Evolutionary conservation across 2,888 invertebrate genomes (phyloP).

Genomic region (Platycnemis pennipes): DNA sequence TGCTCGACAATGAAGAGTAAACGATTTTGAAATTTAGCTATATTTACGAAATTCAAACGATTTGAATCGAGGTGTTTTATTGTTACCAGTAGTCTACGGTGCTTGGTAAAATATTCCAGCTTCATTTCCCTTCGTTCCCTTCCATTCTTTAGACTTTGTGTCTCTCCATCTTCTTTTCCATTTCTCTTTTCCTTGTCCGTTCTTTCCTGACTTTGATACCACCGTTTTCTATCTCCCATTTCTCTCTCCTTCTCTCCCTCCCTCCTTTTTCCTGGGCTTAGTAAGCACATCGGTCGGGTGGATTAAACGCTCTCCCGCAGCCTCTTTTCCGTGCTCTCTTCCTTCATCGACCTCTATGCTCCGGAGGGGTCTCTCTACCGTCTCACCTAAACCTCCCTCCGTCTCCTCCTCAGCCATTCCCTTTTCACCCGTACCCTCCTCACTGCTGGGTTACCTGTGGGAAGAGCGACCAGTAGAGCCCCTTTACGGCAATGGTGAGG

Average conservation of each 20-base stretch:
- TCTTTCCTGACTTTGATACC: background rate
- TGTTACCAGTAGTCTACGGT: too few relatives aligned
- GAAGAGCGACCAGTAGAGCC: background rate
- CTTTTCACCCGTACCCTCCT: background rate
- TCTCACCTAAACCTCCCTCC: background rate
- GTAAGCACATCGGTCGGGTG: background rate
- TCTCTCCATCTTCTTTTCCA: background rate
- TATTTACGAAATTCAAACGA: too few relatives aligned
- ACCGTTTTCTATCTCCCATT: background rate
- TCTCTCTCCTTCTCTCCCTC: background rate
- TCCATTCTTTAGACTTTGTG: background rate
- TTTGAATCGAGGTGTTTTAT: too few relatives aligned
- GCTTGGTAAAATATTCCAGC: too few relatives aligned
- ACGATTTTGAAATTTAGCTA: too few relatives aligned
- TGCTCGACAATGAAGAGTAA: too few relatives aligned
- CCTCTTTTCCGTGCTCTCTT: background rate
- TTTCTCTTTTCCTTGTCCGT: background rate
- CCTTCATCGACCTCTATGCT: background rate
- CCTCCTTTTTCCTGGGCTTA: background rate
- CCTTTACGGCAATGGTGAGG: background rate
- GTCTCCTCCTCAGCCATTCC: background rate
- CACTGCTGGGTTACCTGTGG: background rate
- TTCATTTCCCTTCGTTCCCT: too few relatives aligned
- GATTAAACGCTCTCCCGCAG: conserved; percentile 20
- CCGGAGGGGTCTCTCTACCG: background rate